These are phyloP conservation scores for Camponotus fellah DNA, from an alignment of 2,888 invertebrate genomes.

Conservation along the genomic window DNA sequence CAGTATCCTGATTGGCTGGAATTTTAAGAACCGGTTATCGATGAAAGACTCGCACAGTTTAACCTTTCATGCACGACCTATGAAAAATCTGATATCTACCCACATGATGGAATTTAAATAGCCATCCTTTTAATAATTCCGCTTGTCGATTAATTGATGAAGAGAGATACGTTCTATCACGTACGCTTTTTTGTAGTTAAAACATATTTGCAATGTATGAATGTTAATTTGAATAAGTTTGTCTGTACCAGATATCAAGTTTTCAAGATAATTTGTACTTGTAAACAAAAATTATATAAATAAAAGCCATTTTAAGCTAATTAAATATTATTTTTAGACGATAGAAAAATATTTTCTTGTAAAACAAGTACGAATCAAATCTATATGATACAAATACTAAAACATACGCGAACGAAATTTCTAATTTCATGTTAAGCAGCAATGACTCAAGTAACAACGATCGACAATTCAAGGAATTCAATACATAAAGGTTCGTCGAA, in stretches of 20 bases:
- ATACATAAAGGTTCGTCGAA: slow-evolving; percentile 12
- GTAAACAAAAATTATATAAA: not conserved
- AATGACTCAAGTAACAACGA: slow-evolving; percentile 23
- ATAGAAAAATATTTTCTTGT: slow-evolving; percentile 1
- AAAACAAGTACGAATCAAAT: not conserved
- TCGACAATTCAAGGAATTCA: slow-evolving; percentile 10
- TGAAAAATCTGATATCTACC: slow-evolving; percentile 60
- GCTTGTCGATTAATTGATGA: slow-evolving; percentile 50
- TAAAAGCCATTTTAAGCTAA: too few species aligned
- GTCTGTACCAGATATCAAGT: not conserved
- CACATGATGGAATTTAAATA: slow-evolving; percentile 62
- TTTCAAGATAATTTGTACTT: not conserved
- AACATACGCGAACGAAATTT: slow-evolving; percentile 6
- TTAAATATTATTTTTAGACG: not conserved
- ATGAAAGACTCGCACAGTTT: slow-evolving; percentile 51
- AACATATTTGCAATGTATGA: slow-evolving; percentile 6
- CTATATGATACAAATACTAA: not conserved
- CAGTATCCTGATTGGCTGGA: slow-evolving; percentile 47
- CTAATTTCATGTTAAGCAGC: slow-evolving; percentile 4
- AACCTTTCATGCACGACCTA: slow-evolving; percentile 63
- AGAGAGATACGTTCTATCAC: slow-evolving; percentile 9
- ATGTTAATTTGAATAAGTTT: slow-evolving; percentile 10
- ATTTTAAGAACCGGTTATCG: slow-evolving; percentile 58
- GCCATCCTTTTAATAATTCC: slow-evolving; percentile 46
- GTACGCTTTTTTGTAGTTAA: not conserved